These are phyloP conservation scores for Boloria euphrosyne DNA, from an alignment of 2,888 invertebrate genomes.

Conservation along the genomic window DNA sequence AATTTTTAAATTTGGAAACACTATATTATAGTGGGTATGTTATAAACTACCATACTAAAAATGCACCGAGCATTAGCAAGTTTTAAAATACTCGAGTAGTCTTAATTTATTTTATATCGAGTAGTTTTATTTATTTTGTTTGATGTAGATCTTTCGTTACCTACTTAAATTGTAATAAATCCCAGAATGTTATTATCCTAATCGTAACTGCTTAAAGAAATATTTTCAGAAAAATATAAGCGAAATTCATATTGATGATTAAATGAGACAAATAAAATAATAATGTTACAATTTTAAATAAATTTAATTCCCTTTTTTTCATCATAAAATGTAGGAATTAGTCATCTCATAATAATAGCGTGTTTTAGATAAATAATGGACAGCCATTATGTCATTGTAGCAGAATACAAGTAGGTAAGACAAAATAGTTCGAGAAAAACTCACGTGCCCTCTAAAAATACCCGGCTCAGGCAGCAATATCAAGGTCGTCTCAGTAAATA, in stretches of 20 bases:
- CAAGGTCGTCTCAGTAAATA: conserved; percentile 57
- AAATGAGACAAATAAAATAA: no score
- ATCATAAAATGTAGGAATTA: no score
- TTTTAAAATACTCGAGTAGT: not conserved
- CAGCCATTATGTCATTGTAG: conserved; percentile 15
- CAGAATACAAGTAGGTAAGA: conserved; percentile 16
- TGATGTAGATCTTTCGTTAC: not conserved
- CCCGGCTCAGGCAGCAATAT: conserved; percentile 67
- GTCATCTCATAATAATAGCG: no score
- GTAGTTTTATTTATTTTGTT: not conserved
- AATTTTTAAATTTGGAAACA: conserved; percentile 1
- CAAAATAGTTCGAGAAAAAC: conserved; percentile 43
- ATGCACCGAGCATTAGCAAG: not conserved
- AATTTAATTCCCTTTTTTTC: no score
- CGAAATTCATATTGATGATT: no score
- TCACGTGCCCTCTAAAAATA: conserved; percentile 72
- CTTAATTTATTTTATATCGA: no score
- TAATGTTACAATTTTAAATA: no score
- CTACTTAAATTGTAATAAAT: not conserved
- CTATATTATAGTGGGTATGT: no score
- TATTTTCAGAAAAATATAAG: no score
- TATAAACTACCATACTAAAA: not conserved
- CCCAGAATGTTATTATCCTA: not conserved
- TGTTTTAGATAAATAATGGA: not conserved
- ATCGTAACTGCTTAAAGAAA: no score